Evolutionary conservation across 1,140 invertebrate species (phyloP).

Genomic region (Aphaenogaster ashmeadi): DNA sequence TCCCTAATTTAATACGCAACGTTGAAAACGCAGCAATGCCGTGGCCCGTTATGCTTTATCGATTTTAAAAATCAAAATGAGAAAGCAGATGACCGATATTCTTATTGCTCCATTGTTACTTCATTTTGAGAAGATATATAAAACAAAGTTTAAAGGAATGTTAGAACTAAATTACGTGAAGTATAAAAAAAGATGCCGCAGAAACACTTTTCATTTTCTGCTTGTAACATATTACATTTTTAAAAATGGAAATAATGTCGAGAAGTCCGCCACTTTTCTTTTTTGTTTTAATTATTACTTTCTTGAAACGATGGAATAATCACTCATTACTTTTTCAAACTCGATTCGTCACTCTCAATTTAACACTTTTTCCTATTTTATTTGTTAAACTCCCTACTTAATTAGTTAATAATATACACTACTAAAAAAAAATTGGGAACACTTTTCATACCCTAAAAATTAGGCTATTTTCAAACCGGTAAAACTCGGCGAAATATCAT

Average conservation of each 20-base stretch:
- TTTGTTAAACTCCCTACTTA: constrained; percentile 1
- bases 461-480: too few relatives aligned
- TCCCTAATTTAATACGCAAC: neutral
- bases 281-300: neutral
- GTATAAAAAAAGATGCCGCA: neutral
- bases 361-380: neutral
- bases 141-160: neutral
- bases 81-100: neutral
- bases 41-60: neutral
- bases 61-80: neutral
- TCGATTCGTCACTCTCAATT: neutral
- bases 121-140: neutral
- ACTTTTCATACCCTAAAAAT: too few relatives aligned
- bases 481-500: too few relatives aligned
- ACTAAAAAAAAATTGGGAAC: too few relatives aligned
- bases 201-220: neutral
- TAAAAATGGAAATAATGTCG: neutral
- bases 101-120: neutral
- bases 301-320: neutral
- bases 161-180: constrained; percentile 1
- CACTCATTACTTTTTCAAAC: neutral
- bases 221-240: neutral
- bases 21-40: neutral
- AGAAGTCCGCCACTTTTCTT: neutral
- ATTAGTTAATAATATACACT: constrained; percentile 15